Percentiles rank a stretch among this genome's conserved stretches.
Evolutionary conservation across 2,113 vertebrate genomes (phyloP).

Genomic region (Neopipo cinnamomea): DNA sequence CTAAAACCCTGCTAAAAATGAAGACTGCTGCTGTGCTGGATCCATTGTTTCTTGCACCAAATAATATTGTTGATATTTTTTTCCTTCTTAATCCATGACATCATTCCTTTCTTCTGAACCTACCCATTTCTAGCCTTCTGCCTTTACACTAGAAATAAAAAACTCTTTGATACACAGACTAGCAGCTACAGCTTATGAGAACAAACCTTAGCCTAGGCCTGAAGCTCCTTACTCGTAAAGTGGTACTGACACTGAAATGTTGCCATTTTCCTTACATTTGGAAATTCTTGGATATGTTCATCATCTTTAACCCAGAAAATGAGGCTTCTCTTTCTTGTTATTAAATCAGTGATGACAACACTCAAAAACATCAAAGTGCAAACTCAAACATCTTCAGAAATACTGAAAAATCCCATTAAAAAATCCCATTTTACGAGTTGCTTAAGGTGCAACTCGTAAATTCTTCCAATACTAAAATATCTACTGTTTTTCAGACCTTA

Average conservation of each 20-base stretch:
- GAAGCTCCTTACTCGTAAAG: neutral
- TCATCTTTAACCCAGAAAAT: neutral
- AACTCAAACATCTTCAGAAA: neutral
- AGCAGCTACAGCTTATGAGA: neutral
- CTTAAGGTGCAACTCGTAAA: neutral
- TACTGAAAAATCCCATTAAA: neutral
- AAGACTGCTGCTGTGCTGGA: neutral
- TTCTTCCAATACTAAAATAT: neutral
- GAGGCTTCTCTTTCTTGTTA: neutral
- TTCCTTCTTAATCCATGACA: neutral
- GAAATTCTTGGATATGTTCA: neutral
- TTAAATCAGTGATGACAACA: neutral
- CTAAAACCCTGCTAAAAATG: neutral
- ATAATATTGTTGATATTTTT: neutral
- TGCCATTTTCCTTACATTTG: neutral
- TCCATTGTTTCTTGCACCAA: neutral
- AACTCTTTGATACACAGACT: neutral
- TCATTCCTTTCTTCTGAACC: neutral
- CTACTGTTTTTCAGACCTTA: neutral
- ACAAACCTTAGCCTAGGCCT: neutral
- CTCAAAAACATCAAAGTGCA: neutral
- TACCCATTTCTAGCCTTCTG: neutral
- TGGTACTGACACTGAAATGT: neutral
- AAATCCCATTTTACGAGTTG: no score
- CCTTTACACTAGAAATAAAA: neutral